Conservation (phyloP, 2,888 invertebrate species). For the Euclidia mi region DNA sequence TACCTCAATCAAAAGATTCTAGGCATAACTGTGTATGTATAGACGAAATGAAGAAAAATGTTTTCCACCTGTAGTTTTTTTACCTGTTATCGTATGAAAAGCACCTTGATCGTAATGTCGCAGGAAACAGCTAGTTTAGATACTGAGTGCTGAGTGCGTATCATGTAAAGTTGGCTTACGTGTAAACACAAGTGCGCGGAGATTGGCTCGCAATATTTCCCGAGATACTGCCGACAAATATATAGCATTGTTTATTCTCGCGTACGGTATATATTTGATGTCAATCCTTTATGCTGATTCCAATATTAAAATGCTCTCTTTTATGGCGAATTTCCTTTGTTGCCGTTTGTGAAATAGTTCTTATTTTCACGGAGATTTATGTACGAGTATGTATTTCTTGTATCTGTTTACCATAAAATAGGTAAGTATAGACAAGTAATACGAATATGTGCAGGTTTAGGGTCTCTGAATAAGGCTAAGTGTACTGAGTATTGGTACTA, state of each 20-base stretch:
- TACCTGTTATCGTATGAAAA: too few relatives aligned
- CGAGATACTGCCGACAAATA: conserved; percentile 27
- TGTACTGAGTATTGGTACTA: too few relatives aligned
- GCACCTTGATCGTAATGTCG: too few relatives aligned
- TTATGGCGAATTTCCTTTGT: conserved; percentile 43
- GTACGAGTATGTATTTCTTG: conserved; percentile 22
- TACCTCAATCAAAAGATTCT: too few relatives aligned
- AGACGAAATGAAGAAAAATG: too few relatives aligned
- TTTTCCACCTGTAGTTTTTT: too few relatives aligned
- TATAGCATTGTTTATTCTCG: conserved; percentile 28
- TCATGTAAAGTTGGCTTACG: neutral
- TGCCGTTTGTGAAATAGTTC: conserved; percentile 40
- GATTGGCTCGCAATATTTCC: conserved; percentile 39
- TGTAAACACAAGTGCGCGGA: conserved; percentile 22
- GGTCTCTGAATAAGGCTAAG: too few relatives aligned
- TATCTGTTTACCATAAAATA: neutral
- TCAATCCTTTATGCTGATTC: conserved; percentile 57
- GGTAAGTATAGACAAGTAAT: too few relatives aligned
- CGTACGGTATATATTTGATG: conserved; percentile 49
- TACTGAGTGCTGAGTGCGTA: neutral
- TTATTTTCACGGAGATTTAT: conserved; percentile 31
- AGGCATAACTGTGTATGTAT: too few relatives aligned
- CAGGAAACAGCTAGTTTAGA: neutral
- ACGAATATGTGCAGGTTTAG: too few relatives aligned
- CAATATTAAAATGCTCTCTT: conserved; percentile 53